Evolutionary conservation across 2,888 invertebrate species (phyloP).

Genomic region (Tinea semifulvella): DNA sequence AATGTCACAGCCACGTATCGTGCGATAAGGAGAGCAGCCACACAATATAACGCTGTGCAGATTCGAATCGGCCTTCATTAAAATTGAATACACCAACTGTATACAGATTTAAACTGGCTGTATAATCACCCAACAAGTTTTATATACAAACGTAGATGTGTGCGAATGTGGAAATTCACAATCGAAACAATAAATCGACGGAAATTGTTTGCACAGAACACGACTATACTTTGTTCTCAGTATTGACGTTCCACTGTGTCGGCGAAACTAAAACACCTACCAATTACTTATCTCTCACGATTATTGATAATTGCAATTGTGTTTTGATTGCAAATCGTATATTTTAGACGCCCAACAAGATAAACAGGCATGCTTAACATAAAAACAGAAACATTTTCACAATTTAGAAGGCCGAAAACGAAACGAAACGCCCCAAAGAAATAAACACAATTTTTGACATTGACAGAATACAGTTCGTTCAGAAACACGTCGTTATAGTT

Average conservation of each 20-base stretch:
- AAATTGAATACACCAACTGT: neutral
- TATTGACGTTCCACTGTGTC: conserved; percentile 8
- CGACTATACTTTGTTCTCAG: neutral
- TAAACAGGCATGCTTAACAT: neutral
- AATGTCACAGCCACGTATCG: conserved; percentile 52
- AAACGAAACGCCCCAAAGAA: neutral
- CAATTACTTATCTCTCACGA: neutral
- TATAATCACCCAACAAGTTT: neutral
- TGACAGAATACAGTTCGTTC: neutral
- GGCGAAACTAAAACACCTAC: conserved; percentile 4
- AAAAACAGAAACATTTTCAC: neutral
- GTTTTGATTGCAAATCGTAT: neutral
- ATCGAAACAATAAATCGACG: conserved; percentile 29
- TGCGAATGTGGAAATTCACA: conserved; percentile 21
- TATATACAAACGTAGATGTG: conserved; percentile 1
- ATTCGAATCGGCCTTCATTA: neutral
- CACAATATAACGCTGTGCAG: conserved; percentile 1
- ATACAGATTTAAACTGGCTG: neutral
- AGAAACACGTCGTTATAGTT: neutral
- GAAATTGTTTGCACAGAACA: conserved; percentile 36
- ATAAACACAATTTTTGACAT: neutral
- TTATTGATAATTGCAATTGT: conserved; percentile 2
- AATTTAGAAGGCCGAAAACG: neutral
- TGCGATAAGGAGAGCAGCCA: conserved; percentile 4
- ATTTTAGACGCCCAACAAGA: neutral